These are phyloP conservation scores for Pseudobourletiella spinata DNA, from an alignment of 1,140 invertebrate species.

Conservation along the genomic window DNA sequence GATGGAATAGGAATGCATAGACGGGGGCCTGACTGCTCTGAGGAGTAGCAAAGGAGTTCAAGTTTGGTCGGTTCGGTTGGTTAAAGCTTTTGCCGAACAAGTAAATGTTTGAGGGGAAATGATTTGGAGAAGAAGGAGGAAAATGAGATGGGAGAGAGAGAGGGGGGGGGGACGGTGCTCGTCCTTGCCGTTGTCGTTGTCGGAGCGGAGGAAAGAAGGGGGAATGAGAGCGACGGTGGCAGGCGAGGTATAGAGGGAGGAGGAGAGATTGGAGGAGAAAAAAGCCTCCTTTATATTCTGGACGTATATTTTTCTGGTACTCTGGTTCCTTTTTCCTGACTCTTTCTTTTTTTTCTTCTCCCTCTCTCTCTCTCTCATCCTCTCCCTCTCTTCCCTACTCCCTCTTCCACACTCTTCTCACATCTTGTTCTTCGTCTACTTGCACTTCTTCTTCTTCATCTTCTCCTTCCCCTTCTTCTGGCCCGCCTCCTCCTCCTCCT, in stretches of 20 bases:
- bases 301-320: constrained; percentile 26
- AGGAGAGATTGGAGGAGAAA: constrained; percentile 25
- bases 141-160: constrained; percentile 1
- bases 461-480: not conserved
- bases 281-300: constrained; percentile 26
- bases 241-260: not conserved
- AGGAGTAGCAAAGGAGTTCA: not conserved
- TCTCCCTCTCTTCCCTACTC: constrained; percentile 1
- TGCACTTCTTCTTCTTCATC: not conserved
- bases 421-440: constrained; percentile 3
- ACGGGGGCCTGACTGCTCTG: not conserved
- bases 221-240: not conserved
- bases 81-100: constrained; percentile 11
- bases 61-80: constrained; percentile 14
- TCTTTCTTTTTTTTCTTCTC: constrained; percentile 2
- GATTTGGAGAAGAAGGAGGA: constrained; percentile 18
- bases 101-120: constrained; percentile 26
- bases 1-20: not conserved
- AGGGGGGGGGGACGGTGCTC: no score
- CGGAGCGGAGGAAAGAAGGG: not conserved
- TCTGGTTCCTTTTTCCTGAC: constrained; percentile 16
- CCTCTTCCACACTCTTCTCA: not conserved
- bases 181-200: not conserved
- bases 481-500: constrained; percentile 5
- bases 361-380: not conserved